These are phyloP conservation scores for Otolemur crassicaudatus DNA, from an alignment of 2,797 vertebrate genomes.

Conservation along the genomic window DNA sequence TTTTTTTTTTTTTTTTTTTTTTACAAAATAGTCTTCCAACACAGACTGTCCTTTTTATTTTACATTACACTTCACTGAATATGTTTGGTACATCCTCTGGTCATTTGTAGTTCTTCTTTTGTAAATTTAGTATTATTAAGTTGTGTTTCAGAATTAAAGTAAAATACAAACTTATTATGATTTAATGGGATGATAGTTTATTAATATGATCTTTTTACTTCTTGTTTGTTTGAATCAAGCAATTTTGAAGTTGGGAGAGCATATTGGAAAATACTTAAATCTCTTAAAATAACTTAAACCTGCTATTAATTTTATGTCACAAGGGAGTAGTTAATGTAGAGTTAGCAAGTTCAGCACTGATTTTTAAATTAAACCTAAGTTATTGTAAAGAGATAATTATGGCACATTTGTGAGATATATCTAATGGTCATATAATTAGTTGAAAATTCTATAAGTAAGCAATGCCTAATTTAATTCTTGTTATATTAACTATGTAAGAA, in stretches of 20 bases:
- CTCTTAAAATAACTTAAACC: slow-evolving; percentile 79
- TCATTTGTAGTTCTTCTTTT: slow-evolving; percentile 50
- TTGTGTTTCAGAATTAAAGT: slow-evolving; percentile 32
- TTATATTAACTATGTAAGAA: slow-evolving; percentile 85
- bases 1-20: background rate
- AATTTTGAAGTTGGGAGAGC: slow-evolving; percentile 45
- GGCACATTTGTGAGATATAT: slow-evolving; percentile 87
- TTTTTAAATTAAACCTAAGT: slow-evolving; percentile 88
- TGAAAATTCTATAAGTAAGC: slow-evolving; percentile 88
- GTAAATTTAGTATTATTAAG: slow-evolving; percentile 20
- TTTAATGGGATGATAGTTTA: slow-evolving; percentile 50
- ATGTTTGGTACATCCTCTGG: background rate
- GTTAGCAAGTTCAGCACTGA: slow-evolving; percentile 82
- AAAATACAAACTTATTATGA: background rate
- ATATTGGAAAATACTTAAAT: slow-evolving; percentile 76
- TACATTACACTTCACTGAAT: slow-evolving; percentile 27
- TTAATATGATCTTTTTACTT: slow-evolving; percentile 56
- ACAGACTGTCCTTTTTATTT: background rate
- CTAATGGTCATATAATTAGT: slow-evolving; percentile 89
- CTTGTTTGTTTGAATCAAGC: slow-evolving; percentile 52
- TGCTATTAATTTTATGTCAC: slow-evolving; percentile 80
- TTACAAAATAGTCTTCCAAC: background rate
- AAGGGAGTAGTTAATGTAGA: slow-evolving; percentile 84
- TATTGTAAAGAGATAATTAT: slow-evolving; percentile 86
- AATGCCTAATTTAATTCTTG: slow-evolving; percentile 87